Base-by-base conservation (phyloP, 2,888 invertebrate species). In the Megastigmus dorsalis region DNA sequence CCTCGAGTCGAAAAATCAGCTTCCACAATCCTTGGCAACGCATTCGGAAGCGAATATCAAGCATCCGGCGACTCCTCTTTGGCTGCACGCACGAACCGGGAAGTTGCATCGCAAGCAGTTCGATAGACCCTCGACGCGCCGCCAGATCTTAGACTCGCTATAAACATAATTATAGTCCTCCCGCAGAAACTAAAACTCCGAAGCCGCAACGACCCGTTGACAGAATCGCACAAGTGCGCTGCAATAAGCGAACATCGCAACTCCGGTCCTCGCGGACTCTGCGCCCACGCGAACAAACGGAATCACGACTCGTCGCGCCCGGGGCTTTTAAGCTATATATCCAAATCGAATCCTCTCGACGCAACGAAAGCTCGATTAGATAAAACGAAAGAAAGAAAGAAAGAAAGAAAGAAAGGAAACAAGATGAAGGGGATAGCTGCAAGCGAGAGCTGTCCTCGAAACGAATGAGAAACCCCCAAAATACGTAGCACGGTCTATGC, bases 231-330 rank as follows among this genome's bases (percentile, higher is more conserved):
- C 43, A 54, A 62, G 33, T n/a, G n/a, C n/a, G n/a, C 67, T 62
- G 67, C 67, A 62, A 73, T 73, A 73, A 73, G n/a, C 26, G 26
- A 43, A 57, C 38, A 55, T 57, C 55, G 55, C n/a, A n/a, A n/a
- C n/a, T n/a, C n/a, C n/a, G n/a, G n/a, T 62, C 54, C 45, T 63
- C 26, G 63, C 55, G 48, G 15, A 59, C 20, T 36, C 23, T 7
- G 3, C 30, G 33, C 62, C 20, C 10, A 9, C 15, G 18, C 10
- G 20, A 43, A 1, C 4, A 1, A 9, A 13, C 10, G 10, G 10
- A 43, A 18, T n/a, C n/a, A n/a, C n/a, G n/a, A n/a, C n/a, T n/a
- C n/a, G n/a, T n/a, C n/a, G n/a, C n/a, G n/a, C n/a, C n/a, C n/a
- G n/a, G n/a, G n/a, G n/a, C n/a, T n/a, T n/a, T n/a, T n/a, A n/a